phyloP scores from a whole-genome alignment of 1,140 invertebrate species.

The Panulirus ornatus region DNA sequence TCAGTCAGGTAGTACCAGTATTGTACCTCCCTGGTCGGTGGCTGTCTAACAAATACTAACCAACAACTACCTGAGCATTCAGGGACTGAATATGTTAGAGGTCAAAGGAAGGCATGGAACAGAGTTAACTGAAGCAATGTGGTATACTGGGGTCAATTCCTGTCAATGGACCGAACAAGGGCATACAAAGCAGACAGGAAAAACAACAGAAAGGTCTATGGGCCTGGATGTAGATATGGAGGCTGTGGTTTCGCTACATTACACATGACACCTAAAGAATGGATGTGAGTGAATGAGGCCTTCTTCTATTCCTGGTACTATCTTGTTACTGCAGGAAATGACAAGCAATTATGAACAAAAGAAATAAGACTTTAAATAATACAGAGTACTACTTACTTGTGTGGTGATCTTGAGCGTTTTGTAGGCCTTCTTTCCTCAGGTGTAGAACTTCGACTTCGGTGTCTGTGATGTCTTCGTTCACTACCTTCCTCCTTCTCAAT shows the following conservation, averaged over 20 bases:
- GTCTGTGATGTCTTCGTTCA: constrained; percentile 56
- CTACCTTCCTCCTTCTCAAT: constrained; percentile 59
- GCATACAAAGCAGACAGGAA: too few species aligned
- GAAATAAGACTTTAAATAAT: neutral
- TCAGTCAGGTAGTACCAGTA: neutral
- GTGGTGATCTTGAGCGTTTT: constrained; percentile 73
- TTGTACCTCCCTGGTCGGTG: too few species aligned
- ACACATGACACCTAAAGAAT: too few species aligned
- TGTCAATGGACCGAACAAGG: neutral
- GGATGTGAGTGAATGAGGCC: too few species aligned
- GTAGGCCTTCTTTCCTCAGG: constrained; percentile 65
- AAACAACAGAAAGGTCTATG: too few species aligned
- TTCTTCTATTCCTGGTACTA: neutral
- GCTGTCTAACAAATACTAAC: neutral
- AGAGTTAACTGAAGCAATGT: too few species aligned
- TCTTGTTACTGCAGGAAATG: too few species aligned
- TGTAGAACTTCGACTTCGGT: constrained; percentile 64
- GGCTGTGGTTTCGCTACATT: neutral
- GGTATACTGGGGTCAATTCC: neutral
- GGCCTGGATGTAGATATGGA: too few species aligned
- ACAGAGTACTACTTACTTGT: constrained; percentile 57
- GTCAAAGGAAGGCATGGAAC: too few species aligned
- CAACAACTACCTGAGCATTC: neutral
- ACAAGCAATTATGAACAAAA: constrained; percentile 15
- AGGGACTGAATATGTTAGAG: too few species aligned